Evolutionary conservation across 1,140 invertebrate species (phyloP).

Genomic region (Pantala flavescens): DNA sequence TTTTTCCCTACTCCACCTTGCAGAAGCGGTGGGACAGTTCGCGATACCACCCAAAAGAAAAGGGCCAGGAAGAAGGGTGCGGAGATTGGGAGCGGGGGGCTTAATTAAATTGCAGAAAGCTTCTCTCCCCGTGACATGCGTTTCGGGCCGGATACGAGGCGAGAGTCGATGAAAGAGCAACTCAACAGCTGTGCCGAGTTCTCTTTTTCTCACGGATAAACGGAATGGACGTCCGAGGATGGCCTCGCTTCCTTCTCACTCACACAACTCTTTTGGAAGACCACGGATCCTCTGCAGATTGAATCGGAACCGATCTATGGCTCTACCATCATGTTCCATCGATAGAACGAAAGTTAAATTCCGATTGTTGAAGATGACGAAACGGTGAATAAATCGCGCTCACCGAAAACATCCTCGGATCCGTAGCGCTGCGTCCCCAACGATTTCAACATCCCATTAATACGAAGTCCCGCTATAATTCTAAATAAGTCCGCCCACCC

Average conservation of each 20-base stretch:
- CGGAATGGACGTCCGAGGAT: too few relatives aligned
- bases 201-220: background rate
- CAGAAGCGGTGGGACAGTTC: too few relatives aligned
- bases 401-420: too few relatives aligned
- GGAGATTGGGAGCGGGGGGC: background rate
- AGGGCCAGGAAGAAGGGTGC: background rate
- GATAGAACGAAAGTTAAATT: too few relatives aligned
- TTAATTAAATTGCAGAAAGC: conserved; percentile 3
- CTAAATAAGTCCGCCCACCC: background rate
- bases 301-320: too few relatives aligned
- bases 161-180: background rate
- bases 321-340: too few relatives aligned
- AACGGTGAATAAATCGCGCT: too few relatives aligned
- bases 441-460: conserved; percentile 11
- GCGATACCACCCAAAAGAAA: background rate
- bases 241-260: background rate
- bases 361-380: too few relatives aligned
- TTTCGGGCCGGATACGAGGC: background rate
- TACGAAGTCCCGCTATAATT: conserved; percentile 1
- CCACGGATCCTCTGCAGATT: too few relatives aligned
- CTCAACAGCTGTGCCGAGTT: background rate
- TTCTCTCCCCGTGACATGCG: background rate
- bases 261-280: background rate
- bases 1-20: too few relatives aligned
- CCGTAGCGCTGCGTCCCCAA: background rate